Evolutionary conservation across 53 echinoderm and acorn worm genomes (phyloP).

Genomic region (Arbacia lixula): DNA sequence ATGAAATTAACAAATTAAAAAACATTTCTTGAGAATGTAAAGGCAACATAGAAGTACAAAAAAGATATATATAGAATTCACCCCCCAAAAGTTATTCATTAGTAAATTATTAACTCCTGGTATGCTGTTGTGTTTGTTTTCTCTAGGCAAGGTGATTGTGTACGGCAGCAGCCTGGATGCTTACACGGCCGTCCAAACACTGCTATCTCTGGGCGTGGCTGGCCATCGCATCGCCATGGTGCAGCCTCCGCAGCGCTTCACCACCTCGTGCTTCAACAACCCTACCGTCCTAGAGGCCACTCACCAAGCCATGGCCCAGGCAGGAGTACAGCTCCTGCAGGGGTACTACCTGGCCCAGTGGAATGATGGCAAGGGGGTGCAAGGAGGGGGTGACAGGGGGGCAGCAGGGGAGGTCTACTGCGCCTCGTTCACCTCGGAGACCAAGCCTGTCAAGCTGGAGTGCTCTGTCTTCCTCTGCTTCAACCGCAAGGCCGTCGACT

Average conservation of each 20-base stretch:
- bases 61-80: too few relatives aligned
- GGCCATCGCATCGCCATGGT: constrained; percentile 81
- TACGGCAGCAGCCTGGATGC: constrained; percentile 92
- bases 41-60: too few relatives aligned
- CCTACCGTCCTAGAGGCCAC: constrained; percentile 68
- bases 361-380: constrained; percentile 89
- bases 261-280: constrained; percentile 90
- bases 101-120: too few relatives aligned
- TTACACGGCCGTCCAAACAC: constrained; percentile 78
- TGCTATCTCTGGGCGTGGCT: constrained; percentile 67
- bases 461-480: constrained; percentile 97
- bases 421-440: constrained; percentile 92
- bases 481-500: constrained; percentile 88
- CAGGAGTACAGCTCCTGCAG: constrained; percentile 79
- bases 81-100: too few relatives aligned
- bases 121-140: too few relatives aligned
- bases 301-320: constrained; percentile 59
- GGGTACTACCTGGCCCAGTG: constrained; percentile 96
- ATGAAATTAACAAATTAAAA: too few relatives aligned
- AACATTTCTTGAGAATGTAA: too few relatives aligned
- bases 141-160: constrained; percentile 86
- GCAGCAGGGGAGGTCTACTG: constrained; percentile 81
- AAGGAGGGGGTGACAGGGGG: not conserved
- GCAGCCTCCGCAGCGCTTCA: constrained; percentile 81
- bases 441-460: constrained; percentile 94